phyloP scores from a whole-genome alignment of 2,888 invertebrate genomes.

The Leptura quadrifasciata region DNA sequence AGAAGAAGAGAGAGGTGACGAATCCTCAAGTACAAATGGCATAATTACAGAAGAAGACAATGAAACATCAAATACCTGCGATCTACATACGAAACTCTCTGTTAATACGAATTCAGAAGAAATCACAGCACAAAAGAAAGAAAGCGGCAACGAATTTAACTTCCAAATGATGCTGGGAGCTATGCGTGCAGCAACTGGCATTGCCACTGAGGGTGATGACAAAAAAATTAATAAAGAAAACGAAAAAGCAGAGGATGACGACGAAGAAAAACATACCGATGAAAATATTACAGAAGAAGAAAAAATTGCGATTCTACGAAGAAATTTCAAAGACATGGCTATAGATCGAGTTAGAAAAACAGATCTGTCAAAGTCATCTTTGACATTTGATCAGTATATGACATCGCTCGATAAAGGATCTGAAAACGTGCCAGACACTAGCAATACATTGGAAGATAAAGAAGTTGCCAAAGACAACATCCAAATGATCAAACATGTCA shows the following conservation, averaged over 20 bases:
- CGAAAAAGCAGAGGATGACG: background rate
- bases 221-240: background rate
- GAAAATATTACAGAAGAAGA: slow-evolving; percentile 13
- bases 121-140: background rate
- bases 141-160: background rate
- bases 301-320: background rate
- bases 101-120: background rate
- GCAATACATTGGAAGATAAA: background rate
- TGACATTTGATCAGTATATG: slow-evolving; percentile 52
- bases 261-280: background rate
- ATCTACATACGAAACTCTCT: background rate
- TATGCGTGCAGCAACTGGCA: slow-evolving; percentile 22
- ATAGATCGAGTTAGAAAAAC: slow-evolving; percentile 34
- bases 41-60: slow-evolving; percentile 13
- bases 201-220: background rate
- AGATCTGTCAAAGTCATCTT: slow-evolving; percentile 34
- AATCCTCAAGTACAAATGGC: slow-evolving; percentile 45
- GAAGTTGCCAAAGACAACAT: background rate
- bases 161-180: slow-evolving; percentile 22
- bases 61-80: slow-evolving; percentile 6
- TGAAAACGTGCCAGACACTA: slow-evolving; percentile 10
- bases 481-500: slow-evolving; percentile 11
- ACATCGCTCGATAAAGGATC: slow-evolving; percentile 38
- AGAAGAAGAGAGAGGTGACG: slow-evolving; percentile 51
- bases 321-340: slow-evolving; percentile 23